Evolutionary conservation across 2,113 vertebrate genomes (phyloP).

Genomic region (Heliornis fulica): DNA sequence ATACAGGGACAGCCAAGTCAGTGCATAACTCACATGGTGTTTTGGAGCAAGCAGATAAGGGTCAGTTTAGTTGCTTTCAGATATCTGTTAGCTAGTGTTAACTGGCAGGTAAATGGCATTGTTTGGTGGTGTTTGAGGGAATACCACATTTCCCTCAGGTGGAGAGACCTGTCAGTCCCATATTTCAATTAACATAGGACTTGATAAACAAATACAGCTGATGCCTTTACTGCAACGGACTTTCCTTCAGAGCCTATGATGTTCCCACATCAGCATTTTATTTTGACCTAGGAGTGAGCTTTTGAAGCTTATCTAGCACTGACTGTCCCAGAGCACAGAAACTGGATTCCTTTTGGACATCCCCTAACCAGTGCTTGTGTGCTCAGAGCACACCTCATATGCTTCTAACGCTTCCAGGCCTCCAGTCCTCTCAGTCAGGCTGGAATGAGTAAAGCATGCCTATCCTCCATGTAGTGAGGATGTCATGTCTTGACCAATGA

Average conservation of each 20-base stretch:
- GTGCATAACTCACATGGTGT: not conserved
- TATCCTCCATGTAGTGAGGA: not conserved
- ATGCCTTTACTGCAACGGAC: not conserved
- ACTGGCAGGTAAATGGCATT: not conserved
- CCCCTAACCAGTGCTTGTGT: accelerated
- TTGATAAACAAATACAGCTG: not conserved
- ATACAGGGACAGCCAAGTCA: too few species aligned
- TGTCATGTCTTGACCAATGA: not conserved
- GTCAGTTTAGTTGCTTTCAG: not conserved
- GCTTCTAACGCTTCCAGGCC: not conserved
- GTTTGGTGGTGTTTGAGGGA: not conserved
- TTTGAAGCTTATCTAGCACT: not conserved
- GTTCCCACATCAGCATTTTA: not conserved
- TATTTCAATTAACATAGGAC: not conserved
- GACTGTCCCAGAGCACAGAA: not conserved
- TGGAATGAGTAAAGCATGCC: not conserved
- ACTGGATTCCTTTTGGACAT: not conserved
- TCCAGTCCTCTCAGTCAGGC: not conserved
- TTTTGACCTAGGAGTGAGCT: not conserved
- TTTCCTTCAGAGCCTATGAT: not conserved
- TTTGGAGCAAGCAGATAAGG: not conserved
- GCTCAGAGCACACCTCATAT: not conserved
- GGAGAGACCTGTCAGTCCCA: not conserved
- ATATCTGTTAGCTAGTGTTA: not conserved
- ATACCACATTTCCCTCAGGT: not conserved